Base-by-base conservation (phyloP, 1,140 invertebrate genomes). In the Spodoptera litura region DNA sequence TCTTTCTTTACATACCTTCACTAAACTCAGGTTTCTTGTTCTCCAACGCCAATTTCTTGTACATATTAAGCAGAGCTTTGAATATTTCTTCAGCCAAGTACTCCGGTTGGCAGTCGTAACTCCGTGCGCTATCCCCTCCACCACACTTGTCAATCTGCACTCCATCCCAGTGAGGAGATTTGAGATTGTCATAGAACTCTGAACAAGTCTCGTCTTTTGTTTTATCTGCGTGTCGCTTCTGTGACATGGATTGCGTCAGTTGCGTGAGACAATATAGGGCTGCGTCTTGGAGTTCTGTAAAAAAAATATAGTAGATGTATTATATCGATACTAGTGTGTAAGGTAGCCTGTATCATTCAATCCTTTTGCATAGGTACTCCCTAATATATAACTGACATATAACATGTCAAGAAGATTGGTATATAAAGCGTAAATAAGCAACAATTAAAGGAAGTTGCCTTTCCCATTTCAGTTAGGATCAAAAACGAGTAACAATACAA, bases 21-120 rank as follows among this genome's bases (percentile, higher is more conserved):
- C 85, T 85, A 31, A 80, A 80, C 35, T 86, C 78, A 73, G 81
- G 85, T 11, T 86, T 86, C 59, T 88, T 89, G 44, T 80, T 86
- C 11, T 91, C 88, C n/a, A 81, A 4, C 4, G 78, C 82, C 4
- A 82, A 25, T 49, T 88, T 83, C 52, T 83, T 80, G 51, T 87
- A 93, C 8, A 89, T 35, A 52, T 86, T 72, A 12, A 94, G 86
- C 4, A 94, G 53, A 1, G 84, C 44, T 80, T 88, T 90, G 75
- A 88, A 91, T 12, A 91, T 52, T 11, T 91, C 86, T 38, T 94
- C 91, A 0, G 85, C 85, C 56, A 93, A 81, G 55, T 90, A 93
- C 35, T 93, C 91, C 0, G 93, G 93, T 35, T 86, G 90, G 52
- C 93, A 94, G 62, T 90, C 87, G 8, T 66, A 55, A 2, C 56